Percentiles rank a stretch among this genome's conserved stretches.
Conservation (phyloP, 2,113 vertebrate species). For the Tragelaphus imberbis region DNA sequence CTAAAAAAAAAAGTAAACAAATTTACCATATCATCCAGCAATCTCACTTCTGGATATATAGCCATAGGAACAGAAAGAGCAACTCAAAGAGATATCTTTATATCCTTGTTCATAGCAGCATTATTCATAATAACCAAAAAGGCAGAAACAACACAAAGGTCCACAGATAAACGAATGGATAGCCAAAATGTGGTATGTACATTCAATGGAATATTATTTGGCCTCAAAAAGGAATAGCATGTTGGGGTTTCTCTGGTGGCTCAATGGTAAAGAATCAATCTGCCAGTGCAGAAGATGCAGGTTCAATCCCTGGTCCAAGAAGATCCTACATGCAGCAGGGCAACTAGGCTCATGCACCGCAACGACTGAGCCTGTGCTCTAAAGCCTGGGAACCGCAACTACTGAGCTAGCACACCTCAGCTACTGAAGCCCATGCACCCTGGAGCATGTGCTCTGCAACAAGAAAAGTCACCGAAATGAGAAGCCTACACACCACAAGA, state of each 20-base stretch:
- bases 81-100: background rate
- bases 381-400: background rate
- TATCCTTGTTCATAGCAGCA: background rate
- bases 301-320: background rate
- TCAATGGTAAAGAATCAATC: background rate
- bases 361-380: background rate
- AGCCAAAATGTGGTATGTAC: background rate
- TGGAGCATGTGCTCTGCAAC: background rate
- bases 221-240: background rate
- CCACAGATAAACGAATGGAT: background rate
- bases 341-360: background rate
- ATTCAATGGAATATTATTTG: background rate
- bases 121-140: background rate
- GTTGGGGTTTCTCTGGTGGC: background rate
- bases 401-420: background rate
- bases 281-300: background rate
- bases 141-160: background rate
- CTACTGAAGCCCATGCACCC: background rate
- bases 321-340: background rate
- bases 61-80: background rate
- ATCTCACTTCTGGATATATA: background rate
- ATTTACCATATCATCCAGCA: background rate
- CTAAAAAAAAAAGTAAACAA: background rate
- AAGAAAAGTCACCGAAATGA: background rate
- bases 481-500: background rate